Evolutionary conservation across 2,888 invertebrate genomes (phyloP), one percentile per base, ranked within the genome.

Genomic region (Thalpophila matura): DNA sequence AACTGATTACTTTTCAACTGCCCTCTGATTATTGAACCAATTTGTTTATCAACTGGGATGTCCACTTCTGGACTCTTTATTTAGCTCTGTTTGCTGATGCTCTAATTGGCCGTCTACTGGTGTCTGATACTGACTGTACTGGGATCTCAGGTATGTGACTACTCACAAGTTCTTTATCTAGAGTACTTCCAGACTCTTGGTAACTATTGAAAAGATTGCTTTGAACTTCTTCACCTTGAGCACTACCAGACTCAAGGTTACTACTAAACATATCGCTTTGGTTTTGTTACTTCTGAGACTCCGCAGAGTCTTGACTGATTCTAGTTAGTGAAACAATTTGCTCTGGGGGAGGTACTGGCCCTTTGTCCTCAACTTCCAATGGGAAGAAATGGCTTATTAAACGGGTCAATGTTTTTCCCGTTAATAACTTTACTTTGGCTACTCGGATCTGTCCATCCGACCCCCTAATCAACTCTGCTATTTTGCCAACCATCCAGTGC

Each of bases 351-450:
- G 46, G 16, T 20, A 16, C 46, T 46, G 10, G n/a, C 29, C 20
- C 31, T 46, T 29, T n/a, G n/a, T 46, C 46, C 3, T 46, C 46
- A n/a, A 46, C 27, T n/a, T 46, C 31, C 20, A 46, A 31, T n/a
- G 31, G 31, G n/a, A 31, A 46, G 4, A 46, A 9, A 20, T 42
- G 42, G 7, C 42, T 12, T 38, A 38, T 18, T 38, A 18, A n/a
- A 20, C 20, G 38, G 12, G 20, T 38, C 1, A 38, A 10, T 20
- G 20, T 38, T 38, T 38, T 20, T 38, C 38, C 20, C 20, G 38
- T 10, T 10, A 10, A 24, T 26, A 26, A 10, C 14, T 42, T 42
- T 20, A 42, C 42, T 42, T 42, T 42, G 10, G 42, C 42, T 24
- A 42, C 20, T 49, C 33, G 33, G 6, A 35, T 49, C n/a, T 31